These are phyloP conservation scores for Leptopterna dolabrata DNA, from an alignment of 2,888 invertebrate species.

Conservation along the genomic window DNA sequence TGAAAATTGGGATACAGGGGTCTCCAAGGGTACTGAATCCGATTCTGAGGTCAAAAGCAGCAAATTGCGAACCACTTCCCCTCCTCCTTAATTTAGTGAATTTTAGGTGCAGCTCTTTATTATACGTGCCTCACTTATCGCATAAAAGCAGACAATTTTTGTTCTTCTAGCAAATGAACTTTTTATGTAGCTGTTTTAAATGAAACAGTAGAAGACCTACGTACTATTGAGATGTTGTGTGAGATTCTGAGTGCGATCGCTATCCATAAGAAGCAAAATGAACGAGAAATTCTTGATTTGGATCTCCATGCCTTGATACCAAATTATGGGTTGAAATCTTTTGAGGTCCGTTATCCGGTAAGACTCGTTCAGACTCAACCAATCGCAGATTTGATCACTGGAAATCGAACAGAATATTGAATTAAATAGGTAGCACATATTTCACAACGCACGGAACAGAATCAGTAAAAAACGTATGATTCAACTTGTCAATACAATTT, in stretches of 20 bases:
- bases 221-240: conserved; percentile 67
- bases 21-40: too few relatives aligned
- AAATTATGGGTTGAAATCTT: conserved; percentile 70
- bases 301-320: conserved; percentile 71
- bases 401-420: conserved; percentile 45
- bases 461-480: background rate
- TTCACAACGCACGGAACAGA: conserved; percentile 15
- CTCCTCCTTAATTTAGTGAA: too few relatives aligned
- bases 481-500: background rate
- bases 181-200: too few relatives aligned
- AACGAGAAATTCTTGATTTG: conserved; percentile 66
- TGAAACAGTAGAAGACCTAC: background rate
- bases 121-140: too few relatives aligned
- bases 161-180: too few relatives aligned
- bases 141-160: too few relatives aligned
- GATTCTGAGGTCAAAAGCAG: too few relatives aligned
- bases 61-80: too few relatives aligned
- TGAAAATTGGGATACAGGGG: too few relatives aligned
- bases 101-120: too few relatives aligned
- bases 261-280: conserved; percentile 70
- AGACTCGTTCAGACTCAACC: conserved; percentile 69
- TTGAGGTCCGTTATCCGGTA: conserved; percentile 68
- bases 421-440: conserved; percentile 33
- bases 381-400: conserved; percentile 70
- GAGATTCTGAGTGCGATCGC: conserved; percentile 70